Evolutionary conservation across 2,888 invertebrate genomes (phyloP).

Genomic region (Xestoiulus laeticollis): DNA sequence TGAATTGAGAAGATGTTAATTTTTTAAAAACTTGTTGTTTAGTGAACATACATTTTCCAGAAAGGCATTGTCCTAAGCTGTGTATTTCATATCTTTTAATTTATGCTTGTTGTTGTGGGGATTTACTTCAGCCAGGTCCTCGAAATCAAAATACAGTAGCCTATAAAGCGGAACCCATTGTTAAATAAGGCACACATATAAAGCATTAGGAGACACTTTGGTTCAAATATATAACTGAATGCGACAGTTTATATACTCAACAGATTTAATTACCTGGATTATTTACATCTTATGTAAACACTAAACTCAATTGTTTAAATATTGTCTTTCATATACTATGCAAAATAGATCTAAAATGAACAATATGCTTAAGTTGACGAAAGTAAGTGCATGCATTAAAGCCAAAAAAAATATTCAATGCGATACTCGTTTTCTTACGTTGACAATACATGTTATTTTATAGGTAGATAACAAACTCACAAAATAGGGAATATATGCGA

Average conservation of each 20-base stretch:
- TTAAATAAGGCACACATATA: too few species aligned
- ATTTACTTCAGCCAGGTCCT: too few species aligned
- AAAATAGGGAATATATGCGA: neutral
- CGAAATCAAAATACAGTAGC: too few species aligned
- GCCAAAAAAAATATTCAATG: neutral
- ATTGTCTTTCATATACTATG: neutral
- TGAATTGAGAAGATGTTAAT: too few species aligned
- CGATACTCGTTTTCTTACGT: neutral
- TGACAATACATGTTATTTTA: neutral
- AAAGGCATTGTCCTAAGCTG: too few species aligned
- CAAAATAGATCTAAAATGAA: neutral
- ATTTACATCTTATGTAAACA: neutral
- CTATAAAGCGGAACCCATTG: too few species aligned
- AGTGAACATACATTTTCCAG: too few species aligned
- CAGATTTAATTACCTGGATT: neutral
- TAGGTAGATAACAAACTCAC: neutral
- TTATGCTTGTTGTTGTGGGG: too few species aligned
- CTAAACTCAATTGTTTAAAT: neutral
- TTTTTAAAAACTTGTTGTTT: too few species aligned
- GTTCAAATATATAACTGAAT: neutral
- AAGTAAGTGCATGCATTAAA: neutral
- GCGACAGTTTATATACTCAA: neutral
- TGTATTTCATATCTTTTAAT: too few species aligned
- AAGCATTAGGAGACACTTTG: too few species aligned
- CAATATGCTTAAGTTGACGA: neutral